Evolutionary conservation across 2,113 vertebrate genomes (phyloP).

Genomic region (Diadophis punctatus): DNA sequence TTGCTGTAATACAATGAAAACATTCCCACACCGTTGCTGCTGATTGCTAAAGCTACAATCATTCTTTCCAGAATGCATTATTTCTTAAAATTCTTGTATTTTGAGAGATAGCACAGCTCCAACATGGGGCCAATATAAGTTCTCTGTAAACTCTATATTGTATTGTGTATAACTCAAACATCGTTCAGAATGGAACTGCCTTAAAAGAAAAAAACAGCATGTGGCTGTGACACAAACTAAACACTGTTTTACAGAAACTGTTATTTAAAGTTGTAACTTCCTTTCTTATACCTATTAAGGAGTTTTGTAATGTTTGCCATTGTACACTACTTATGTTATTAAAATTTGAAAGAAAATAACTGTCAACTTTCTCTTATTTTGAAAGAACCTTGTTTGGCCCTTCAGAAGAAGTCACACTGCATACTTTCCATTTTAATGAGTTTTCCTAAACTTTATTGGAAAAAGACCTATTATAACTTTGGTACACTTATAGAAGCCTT

Average conservation of each 20-base stretch:
- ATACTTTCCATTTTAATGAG: background rate
- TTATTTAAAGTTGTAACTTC: constrained; percentile 70
- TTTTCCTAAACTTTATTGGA: background rate
- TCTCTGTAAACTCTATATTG: constrained; percentile 56
- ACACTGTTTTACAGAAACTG: constrained; percentile 64
- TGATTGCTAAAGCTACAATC: constrained; percentile 47
- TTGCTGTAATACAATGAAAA: constrained; percentile 38
- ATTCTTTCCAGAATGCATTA: constrained; percentile 39
- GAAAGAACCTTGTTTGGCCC: constrained; percentile 30
- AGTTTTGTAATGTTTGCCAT: constrained; percentile 66
- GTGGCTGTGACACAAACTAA: constrained; percentile 65
- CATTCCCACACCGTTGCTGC: constrained; percentile 49
- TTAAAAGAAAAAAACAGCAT: constrained; percentile 70
- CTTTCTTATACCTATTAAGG: constrained; percentile 62
- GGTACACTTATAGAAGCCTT: background rate
- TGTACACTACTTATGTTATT: constrained; percentile 73
- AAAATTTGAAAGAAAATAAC: constrained; percentile 73
- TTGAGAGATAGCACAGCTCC: constrained; percentile 53
- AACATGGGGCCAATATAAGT: constrained; percentile 49
- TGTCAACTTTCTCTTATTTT: constrained; percentile 40
- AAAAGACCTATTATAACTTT: background rate
- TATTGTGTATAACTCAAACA: constrained; percentile 62
- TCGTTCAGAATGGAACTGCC: constrained; percentile 73
- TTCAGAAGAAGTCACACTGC: constrained; percentile 30
- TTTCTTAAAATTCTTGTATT: constrained; percentile 48